Percentiles rank a stretch among this genome's conserved stretches.
phyloP scores from a whole-genome alignment of 2,888 invertebrate species.

The Epistrophella euchroma region DNA sequence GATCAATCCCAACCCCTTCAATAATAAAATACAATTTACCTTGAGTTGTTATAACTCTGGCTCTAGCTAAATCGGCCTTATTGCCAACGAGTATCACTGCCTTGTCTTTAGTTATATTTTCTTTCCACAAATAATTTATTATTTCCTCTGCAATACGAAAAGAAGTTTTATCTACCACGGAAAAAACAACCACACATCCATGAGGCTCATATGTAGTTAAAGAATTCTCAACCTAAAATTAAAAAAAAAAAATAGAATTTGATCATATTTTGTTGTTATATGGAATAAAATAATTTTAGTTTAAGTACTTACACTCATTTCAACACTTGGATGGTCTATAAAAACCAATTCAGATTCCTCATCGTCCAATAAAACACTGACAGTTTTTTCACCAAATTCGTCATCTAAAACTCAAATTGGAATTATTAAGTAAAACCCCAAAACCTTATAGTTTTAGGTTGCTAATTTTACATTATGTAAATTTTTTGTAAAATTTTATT shows the following conservation, averaged over 20 bases:
- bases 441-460: slow-evolving; percentile 38
- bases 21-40: slow-evolving; percentile 85
- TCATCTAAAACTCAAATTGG: slow-evolving; percentile 90
- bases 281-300: no score
- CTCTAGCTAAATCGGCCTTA: slow-evolving; percentile 95
- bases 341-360: slow-evolving; percentile 96
- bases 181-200: slow-evolving; percentile 96
- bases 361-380: slow-evolving; percentile 94
- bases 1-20: neutral
- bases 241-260: neutral
- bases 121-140: slow-evolving; percentile 93
- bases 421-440: slow-evolving; percentile 82
- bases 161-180: slow-evolving; percentile 92
- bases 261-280: neutral
- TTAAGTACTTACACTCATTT: slow-evolving; percentile 92
- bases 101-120: slow-evolving; percentile 92
- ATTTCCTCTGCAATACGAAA: slow-evolving; percentile 93
- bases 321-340: slow-evolving; percentile 94
- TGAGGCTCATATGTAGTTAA: slow-evolving; percentile 95
- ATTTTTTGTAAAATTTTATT: neutral
- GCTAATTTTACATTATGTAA: slow-evolving; percentile 6
- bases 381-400: slow-evolving; percentile 95
- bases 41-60: slow-evolving; percentile 91
- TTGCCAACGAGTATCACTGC: slow-evolving; percentile 96
- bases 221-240: slow-evolving; percentile 91